Conservation (phyloP, 2,113 vertebrate species). For the Hemibates koningsi region DNA sequence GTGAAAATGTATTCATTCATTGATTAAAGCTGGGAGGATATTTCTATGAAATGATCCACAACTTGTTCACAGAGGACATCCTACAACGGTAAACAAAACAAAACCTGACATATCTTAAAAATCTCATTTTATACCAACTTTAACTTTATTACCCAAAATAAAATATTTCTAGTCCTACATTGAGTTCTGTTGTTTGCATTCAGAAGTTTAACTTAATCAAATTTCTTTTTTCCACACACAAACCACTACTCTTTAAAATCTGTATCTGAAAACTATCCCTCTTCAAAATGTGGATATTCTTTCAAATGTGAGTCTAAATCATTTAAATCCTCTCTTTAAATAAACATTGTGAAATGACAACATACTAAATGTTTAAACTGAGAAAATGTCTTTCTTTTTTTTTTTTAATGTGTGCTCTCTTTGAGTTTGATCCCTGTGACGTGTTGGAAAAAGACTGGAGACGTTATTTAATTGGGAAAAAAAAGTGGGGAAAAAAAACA, state of each 20-base stretch:
- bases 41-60: neutral
- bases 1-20: neutral
- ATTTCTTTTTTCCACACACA: rapidly evolving
- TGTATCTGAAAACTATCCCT: neutral
- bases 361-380: neutral
- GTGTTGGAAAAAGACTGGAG: neutral
- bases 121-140: neutral
- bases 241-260: neutral
- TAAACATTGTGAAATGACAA: neutral
- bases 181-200: neutral
- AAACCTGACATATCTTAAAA: neutral
- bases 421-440: neutral
- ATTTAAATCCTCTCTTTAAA: neutral
- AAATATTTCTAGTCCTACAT: neutral
- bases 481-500: neutral
- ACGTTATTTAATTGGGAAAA: rapidly evolving
- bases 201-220: neutral
- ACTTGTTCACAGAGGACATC: neutral
- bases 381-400: neutral
- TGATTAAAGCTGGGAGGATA: neutral
- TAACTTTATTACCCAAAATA: neutral
- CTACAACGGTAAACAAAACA: neutral
- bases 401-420: neutral
- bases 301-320: neutral
- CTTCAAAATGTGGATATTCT: neutral